Evolutionary conservation across 1,140 invertebrate species (phyloP).

Genomic region (Drosophila arawakana): DNA sequence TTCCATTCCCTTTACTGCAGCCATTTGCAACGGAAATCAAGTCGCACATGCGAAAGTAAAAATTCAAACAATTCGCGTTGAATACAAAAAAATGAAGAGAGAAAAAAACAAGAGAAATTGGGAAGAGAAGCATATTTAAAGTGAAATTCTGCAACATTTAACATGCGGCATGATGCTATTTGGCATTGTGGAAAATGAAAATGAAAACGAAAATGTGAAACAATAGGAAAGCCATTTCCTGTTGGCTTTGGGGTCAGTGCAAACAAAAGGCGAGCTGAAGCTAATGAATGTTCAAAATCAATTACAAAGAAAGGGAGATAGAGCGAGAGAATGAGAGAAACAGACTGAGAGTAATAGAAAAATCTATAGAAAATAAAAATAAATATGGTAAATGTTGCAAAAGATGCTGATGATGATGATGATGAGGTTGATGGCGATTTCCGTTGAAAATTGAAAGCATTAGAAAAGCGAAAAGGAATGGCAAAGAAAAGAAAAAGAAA

Average conservation of each 20-base stretch:
- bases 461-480: constrained; percentile 7
- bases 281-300: constrained; percentile 79
- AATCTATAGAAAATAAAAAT: constrained; percentile 48
- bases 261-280: constrained; percentile 38
- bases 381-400: constrained; percentile 69
- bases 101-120: constrained; percentile 22
- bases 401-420: constrained; percentile 13
- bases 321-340: neutral
- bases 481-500: neutral
- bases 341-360: neutral
- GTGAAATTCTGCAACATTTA: constrained; percentile 73
- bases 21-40: constrained; percentile 82
- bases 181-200: constrained; percentile 31
- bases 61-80: constrained; percentile 70
- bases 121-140: constrained; percentile 60
- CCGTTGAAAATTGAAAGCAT: constrained; percentile 62
- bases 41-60: constrained; percentile 81
- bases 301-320: constrained; percentile 54
- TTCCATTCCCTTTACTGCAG: constrained; percentile 13
- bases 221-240: constrained; percentile 42
- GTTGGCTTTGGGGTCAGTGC: constrained; percentile 34
- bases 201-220: constrained; percentile 51
- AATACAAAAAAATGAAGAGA: constrained; percentile 25
- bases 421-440: constrained; percentile 49
- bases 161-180: constrained; percentile 44